Evolutionary conservation across 2,113 vertebrate species (phyloP).

Genomic region (Cochlearius cochlearius): DNA sequence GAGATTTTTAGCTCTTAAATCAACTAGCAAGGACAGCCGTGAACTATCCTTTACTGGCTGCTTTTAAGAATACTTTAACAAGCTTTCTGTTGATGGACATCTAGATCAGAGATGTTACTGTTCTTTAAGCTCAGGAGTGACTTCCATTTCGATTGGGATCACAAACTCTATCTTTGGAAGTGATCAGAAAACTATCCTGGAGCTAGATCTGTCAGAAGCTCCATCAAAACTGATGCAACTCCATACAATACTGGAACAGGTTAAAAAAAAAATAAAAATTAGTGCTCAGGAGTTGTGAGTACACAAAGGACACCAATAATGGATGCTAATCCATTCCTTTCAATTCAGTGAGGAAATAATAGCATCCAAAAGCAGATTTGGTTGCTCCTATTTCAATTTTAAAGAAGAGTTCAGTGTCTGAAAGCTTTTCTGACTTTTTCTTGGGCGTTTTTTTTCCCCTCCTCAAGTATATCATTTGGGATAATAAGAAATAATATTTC

Average conservation of each 20-base stretch:
- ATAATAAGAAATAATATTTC: background rate
- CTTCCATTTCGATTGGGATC: constrained; percentile 23
- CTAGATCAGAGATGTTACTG: background rate
- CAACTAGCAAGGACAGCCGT: background rate
- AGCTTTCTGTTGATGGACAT: background rate
- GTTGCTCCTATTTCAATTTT: background rate
- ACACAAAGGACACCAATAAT: background rate
- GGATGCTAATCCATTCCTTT: background rate
- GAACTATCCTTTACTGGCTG: background rate
- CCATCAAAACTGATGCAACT: background rate
- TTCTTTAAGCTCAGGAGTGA: background rate
- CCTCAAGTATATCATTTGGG: background rate
- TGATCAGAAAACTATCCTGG: background rate
- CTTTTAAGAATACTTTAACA: background rate
- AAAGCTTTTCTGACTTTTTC: background rate
- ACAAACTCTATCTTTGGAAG: constrained; percentile 3
- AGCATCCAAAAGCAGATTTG: background rate
- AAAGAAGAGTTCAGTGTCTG: background rate
- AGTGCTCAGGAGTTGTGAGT: background rate
- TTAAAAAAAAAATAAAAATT: background rate
- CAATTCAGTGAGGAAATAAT: background rate
- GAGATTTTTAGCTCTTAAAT: background rate
- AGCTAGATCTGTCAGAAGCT: constrained; percentile 3
- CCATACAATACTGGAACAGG: background rate
- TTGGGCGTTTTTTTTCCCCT: too few relatives aligned